A percentile compares a stretch with the other conserved stretches of the same genome.
These are phyloP conservation scores for Rynchops niger DNA, from an alignment of 2,113 vertebrate genomes.

Conservation along the genomic window DNA sequence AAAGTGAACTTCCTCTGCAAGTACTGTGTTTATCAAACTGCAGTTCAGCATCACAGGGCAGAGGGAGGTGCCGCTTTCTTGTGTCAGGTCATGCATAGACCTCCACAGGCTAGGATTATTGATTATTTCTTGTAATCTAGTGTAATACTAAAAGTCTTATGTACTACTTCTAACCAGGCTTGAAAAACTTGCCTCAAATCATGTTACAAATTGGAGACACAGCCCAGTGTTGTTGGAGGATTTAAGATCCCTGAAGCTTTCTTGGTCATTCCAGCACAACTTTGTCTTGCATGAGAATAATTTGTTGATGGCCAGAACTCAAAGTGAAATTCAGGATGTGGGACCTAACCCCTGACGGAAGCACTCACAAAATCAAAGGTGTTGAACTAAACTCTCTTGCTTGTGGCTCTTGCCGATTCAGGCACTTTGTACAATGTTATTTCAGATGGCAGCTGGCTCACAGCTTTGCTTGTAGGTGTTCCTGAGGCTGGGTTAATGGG, in stretches of 20 bases:
- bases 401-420: not conserved
- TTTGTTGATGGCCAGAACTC: not conserved
- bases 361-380: not conserved
- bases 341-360: not conserved
- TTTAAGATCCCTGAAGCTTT: not conserved
- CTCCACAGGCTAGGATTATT: not conserved
- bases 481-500: not conserved
- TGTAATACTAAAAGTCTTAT: not conserved
- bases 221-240: not conserved
- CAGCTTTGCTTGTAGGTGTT: not conserved
- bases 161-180: not conserved
- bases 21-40: not conserved
- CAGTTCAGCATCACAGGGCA: not conserved
- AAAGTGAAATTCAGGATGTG: not conserved
- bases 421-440: not conserved
- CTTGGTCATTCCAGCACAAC: not conserved
- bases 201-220: not conserved
- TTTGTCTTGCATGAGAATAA: not conserved
- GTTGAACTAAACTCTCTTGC: not conserved
- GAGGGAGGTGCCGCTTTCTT: not conserved
- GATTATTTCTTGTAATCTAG: not conserved
- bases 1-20: not conserved
- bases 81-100: not conserved
- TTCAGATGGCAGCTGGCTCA: not conserved
- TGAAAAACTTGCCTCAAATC: not conserved